Conservation (phyloP, 2,888 invertebrate genomes). For the Eristalis arbustorum region DNA sequence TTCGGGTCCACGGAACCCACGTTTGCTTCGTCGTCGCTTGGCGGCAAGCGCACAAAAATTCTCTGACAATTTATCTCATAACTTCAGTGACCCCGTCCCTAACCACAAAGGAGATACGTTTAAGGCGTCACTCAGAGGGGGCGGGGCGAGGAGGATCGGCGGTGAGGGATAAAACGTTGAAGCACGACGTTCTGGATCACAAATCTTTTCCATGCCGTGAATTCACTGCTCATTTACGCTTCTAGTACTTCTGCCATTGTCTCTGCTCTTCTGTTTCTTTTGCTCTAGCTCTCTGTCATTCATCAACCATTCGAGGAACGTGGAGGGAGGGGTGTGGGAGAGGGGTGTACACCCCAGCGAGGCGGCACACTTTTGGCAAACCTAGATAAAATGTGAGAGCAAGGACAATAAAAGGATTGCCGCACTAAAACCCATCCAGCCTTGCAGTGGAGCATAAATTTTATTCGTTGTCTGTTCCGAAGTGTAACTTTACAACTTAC, state of each 20-base stretch:
- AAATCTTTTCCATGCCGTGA: slow-evolving; percentile 67
- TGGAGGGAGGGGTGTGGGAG: no score
- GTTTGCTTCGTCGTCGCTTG: background rate
- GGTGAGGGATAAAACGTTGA: slow-evolving; percentile 3
- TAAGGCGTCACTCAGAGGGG: background rate
- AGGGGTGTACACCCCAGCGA: background rate
- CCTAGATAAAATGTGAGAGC: slow-evolving; percentile 21
- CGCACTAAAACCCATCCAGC: slow-evolving; percentile 64
- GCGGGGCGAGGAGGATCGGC: background rate
- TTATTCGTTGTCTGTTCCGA: slow-evolving; percentile 65
- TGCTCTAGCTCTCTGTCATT: slow-evolving; percentile 16
- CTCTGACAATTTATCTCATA: slow-evolving; percentile 62
- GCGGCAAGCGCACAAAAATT: background rate
- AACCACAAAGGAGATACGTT: slow-evolving; percentile 44
- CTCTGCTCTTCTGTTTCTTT: background rate
- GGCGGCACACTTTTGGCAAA: background rate
- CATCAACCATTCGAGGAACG: background rate
- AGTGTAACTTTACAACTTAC: slow-evolving; percentile 64
- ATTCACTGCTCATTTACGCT: slow-evolving; percentile 61
- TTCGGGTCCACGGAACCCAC: background rate
- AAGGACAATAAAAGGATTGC: slow-evolving; percentile 64
- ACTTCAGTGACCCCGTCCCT: slow-evolving; percentile 64
- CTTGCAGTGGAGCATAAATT: slow-evolving; percentile 66
- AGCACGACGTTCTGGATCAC: slow-evolving; percentile 51
- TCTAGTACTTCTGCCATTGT: slow-evolving; percentile 6